Base-by-base conservation (phyloP, 2,797 vertebrate species). In the Tapera naevia region DNA sequence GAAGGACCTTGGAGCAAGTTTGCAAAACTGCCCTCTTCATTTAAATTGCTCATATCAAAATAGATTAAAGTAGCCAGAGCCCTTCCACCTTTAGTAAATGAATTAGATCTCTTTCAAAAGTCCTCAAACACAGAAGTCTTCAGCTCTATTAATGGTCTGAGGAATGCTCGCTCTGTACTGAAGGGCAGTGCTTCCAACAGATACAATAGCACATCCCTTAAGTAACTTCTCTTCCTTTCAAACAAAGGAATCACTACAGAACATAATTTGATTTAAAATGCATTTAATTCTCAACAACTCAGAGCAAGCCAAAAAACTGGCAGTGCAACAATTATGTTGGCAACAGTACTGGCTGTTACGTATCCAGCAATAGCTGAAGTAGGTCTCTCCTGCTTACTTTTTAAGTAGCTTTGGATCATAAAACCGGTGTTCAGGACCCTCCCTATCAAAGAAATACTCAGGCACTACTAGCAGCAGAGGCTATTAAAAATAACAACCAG, bases 81-180 rank as follows among this genome's bases (percentile, higher is more conserved):
- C 86, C 41, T 92, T 95, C 67, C 75, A 96, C 79, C 89, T 92
- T 94, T 41, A 82, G 64, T 48, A 95, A 87, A 93, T 93, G 89
- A 69, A 93, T 93, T 35, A 85, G 89, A 76, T 95, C 91, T 73
- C 89, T 73, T 61, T 33, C 60, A n/a, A 9, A 22, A 82, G 79
- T 82, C 86, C 84, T 89, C 24, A 48, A 57, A 67, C 89, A 56
- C 71, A 14, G 4, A 33, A 83, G 45, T 65, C 85, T 94, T 94
- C 64, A 83, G 72, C 85, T 89, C 81, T 91, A 67, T 86, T 89
- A 94, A 95, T 50, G 81, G 79, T 60, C 3, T 9, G 48, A 53
- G 61, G 0, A 1, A 35, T 39, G 45, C 81, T 45, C 19, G 67
- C 23, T 83, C 67, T 41, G 28, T 28, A 73, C 37, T 1, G 1